phyloP scores from a whole-genome alignment of 1,140 invertebrate genomes.

The Armadillidium nasatum region DNA sequence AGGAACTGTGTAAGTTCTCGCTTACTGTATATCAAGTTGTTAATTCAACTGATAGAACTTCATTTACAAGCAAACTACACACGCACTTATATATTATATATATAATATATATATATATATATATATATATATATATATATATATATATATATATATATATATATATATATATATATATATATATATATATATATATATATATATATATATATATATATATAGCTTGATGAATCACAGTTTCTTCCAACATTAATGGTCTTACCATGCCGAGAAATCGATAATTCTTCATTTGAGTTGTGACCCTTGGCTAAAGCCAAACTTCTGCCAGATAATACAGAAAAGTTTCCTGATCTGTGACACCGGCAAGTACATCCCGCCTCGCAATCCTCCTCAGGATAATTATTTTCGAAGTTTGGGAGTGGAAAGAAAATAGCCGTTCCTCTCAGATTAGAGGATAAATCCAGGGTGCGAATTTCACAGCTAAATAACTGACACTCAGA shows the following conservation, averaged over 20 bases:
- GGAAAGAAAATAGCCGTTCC: not conserved
- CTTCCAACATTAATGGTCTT: too few relatives aligned
- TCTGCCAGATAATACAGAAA: too few relatives aligned
- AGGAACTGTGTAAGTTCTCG: too few relatives aligned
- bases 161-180: constrained; percentile 12
- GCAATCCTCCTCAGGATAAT: not conserved
- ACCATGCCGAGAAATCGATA: too few relatives aligned
- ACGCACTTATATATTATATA: too few relatives aligned
- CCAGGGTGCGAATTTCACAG: not conserved
- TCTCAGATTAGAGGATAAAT: not conserved
- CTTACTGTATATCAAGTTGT: too few relatives aligned
- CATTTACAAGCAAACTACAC: too few relatives aligned
- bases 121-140: constrained; percentile 18
- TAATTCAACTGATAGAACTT: too few relatives aligned
- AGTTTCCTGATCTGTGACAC: not conserved
- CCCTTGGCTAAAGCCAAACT: too few relatives aligned
- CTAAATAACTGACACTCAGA: not conserved
- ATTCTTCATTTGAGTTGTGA: too few relatives aligned
- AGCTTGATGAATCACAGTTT: not conserved
- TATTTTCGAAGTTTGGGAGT: not conserved
- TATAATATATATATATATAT: constrained; percentile 22
- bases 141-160: constrained; percentile 17
- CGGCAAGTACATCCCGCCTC: not conserved
- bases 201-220: constrained; percentile 23
- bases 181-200: constrained; percentile 29